These are phyloP conservation scores for Anseranas semipalmata DNA, from an alignment of 2,113 vertebrate species.

Conservation along the genomic window DNA sequence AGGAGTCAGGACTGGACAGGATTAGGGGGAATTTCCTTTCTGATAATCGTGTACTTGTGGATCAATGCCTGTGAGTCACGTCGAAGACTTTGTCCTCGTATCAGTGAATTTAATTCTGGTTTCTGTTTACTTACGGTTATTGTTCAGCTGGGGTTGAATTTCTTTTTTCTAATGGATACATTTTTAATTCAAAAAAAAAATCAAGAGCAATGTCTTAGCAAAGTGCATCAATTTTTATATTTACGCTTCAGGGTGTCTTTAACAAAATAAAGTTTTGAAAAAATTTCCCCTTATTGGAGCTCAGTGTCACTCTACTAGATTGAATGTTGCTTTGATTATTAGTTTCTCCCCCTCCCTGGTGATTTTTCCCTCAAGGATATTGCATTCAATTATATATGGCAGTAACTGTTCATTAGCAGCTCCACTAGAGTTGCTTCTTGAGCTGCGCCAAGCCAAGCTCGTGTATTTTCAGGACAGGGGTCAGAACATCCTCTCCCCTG, in stretches of 20 bases:
- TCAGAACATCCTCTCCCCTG: conserved; percentile 57
- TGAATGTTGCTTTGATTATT: not conserved
- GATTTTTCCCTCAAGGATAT: not conserved
- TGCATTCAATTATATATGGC: not conserved
- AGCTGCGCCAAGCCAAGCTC: not conserved
- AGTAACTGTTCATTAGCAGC: not conserved
- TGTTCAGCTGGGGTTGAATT: not conserved
- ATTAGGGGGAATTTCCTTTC: not conserved
- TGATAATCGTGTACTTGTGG: not conserved
- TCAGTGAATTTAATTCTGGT: not conserved
- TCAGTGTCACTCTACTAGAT: not conserved
- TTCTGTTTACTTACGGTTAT: not conserved
- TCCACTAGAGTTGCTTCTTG: not conserved
- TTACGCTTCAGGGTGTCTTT: not conserved
- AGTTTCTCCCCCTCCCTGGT: fast-evolving
- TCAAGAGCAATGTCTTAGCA: not conserved
- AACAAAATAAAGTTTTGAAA: not conserved
- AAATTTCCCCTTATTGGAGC: not conserved
- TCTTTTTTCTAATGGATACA: not conserved
- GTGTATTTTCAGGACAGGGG: conserved; percentile 4
- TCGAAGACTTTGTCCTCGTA: not conserved
- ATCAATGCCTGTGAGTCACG: not conserved
- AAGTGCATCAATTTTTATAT: not conserved
- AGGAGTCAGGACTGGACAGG: not conserved
- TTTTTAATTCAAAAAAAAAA: not conserved